Evolutionary conservation across 2,113 vertebrate species (phyloP), one percentile per base, ranked within the genome.

Genomic region (Megaptera novaeangliae): DNA sequence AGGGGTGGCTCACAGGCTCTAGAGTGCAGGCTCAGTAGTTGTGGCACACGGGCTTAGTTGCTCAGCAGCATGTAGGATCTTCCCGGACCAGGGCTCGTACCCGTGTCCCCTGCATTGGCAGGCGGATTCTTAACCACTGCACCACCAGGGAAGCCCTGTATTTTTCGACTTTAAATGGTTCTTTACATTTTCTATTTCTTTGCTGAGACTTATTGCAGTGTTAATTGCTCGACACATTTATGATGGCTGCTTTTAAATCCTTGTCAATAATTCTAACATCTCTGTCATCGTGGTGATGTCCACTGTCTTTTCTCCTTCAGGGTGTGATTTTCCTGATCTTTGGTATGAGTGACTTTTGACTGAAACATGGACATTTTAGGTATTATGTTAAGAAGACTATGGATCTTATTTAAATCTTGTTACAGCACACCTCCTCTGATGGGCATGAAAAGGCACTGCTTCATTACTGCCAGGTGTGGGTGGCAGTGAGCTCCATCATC

Each of bases 11-110:
- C 15, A 1, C 49, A 5, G 49, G 49, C 49, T 15, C 49, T 52
- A 52, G 14, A 15, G 49, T 1, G 15, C 49, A 52, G 15, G 15
- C 52, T 52, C 52, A 52, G 15, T 17, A 17, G 52, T 6, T 17
- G 15, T 52, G 52, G 15, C 1, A 0, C 52, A 52, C 15, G 15
- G 52, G 52, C 52, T 6, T 6, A 52, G 52, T 6, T 6, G 52
- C 52, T 52, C 52, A 1, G 52, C 1, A 5, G 52, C 52, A 52
- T 17, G 52, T 18, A 15, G 52, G 52, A 52, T 17, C 52, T 52
- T 52, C 52, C 52, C 52, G 5, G 15, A 52, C 52, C 15, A 6
- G 52, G 52, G 52, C 52, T 17, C 0, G 52, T 6, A 17, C 5
- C 52, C 52, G 5, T 17, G 52, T 52, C 52, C 52, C 52, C 52